Evolutionary conservation across 2,888 invertebrate species (phyloP).

Genomic region (Perdita meconis): DNA sequence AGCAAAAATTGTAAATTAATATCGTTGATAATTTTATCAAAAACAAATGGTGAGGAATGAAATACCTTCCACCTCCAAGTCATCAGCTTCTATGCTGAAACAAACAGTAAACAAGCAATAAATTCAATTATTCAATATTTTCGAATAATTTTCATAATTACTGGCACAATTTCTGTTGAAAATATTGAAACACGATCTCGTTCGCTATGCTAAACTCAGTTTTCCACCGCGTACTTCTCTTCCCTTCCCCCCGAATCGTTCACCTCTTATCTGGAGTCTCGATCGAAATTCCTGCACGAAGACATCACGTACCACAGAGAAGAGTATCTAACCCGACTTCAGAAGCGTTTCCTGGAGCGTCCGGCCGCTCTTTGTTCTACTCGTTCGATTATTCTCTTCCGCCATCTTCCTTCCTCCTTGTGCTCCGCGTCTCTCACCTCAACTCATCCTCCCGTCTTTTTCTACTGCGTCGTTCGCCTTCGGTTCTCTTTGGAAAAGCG

Average conservation of each 20-base stretch:
- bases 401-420: conserved; percentile 10
- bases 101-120: no score
- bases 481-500: conserved; percentile 47
- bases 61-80: no score
- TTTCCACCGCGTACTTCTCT: conserved; percentile 66
- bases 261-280: conserved; percentile 78
- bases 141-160: no score
- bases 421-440: neutral
- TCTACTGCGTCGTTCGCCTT: conserved; percentile 4
- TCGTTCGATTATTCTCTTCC: conserved; percentile 38
- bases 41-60: no score
- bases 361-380: conserved; percentile 65
- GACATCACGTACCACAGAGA: conserved; percentile 55
- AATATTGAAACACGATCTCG: no score
- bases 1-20: no score
- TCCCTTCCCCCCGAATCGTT: conserved; percentile 76
- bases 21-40: no score
- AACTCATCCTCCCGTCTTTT: neutral
- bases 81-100: no score
- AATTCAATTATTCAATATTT: neutral
- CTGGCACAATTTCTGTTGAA: no score
- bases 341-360: conserved; percentile 67
- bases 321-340: conserved; percentile 53
- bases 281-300: conserved; percentile 78
- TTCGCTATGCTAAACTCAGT: conserved; percentile 59